These are phyloP conservation scores for Cettia cetti DNA, from an alignment of 2,113 vertebrate genomes.

Conservation along the genomic window DNA sequence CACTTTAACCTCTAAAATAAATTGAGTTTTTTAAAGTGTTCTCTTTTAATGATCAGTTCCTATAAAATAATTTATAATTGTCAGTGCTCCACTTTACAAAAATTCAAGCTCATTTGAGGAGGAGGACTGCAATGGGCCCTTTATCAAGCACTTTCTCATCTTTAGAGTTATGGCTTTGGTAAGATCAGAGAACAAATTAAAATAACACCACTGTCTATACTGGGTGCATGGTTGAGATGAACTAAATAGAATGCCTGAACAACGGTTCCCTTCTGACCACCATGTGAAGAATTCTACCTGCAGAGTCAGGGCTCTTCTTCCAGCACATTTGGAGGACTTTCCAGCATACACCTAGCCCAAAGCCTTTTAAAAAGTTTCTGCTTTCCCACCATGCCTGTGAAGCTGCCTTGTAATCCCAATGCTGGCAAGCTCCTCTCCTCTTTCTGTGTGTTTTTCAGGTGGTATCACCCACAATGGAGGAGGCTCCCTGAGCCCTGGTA, in stretches of 20 bases:
- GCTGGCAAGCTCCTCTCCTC: not conserved
- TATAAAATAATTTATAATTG: not conserved
- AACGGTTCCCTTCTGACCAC: not conserved
- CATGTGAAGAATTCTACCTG: not conserved
- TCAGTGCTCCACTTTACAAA: not conserved
- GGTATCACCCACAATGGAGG: not conserved
- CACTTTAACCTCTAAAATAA: conserved; percentile 10
- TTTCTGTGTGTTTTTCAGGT: not conserved
- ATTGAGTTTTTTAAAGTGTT: not conserved
- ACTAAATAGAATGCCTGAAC: not conserved
- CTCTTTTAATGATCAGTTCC: not conserved
- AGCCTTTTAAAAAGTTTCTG: not conserved
- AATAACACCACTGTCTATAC: not conserved
- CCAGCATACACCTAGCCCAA: not conserved
- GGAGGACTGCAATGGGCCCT: not conserved
- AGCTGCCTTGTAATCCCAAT: not conserved
- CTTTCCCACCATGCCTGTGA: not conserved
- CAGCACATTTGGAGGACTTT: not conserved
- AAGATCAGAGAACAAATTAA: not conserved
- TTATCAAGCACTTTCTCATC: not conserved
- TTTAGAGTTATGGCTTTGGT: not conserved
- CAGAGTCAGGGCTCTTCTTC: not conserved
- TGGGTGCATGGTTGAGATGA: not conserved
- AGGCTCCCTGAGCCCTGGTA: not conserved
- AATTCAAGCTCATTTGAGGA: not conserved